These are phyloP conservation scores for Propithecus perrieri DNA, from an alignment of 2,797 vertebrate genomes.

Conservation along the genomic window DNA sequence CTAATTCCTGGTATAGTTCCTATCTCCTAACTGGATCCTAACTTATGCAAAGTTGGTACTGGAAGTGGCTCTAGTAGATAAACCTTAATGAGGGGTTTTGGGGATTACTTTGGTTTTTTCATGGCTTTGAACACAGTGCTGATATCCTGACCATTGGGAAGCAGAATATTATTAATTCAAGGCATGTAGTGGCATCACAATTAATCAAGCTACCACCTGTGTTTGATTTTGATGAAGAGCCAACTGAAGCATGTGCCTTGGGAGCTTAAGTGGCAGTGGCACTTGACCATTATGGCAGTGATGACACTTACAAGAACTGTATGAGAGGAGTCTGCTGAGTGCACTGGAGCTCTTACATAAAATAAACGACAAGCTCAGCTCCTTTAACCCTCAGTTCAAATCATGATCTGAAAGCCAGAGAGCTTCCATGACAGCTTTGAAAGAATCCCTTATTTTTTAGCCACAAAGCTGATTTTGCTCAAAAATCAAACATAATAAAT, in stretches of 20 bases:
- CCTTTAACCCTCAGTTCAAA: neutral
- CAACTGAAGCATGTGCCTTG: neutral
- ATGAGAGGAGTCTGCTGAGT: neutral
- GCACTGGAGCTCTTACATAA: neutral
- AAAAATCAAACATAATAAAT: neutral
- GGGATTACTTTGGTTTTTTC: neutral
- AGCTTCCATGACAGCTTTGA: neutral
- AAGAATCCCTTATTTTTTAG: neutral
- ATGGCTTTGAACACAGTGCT: neutral
- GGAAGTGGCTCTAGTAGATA: neutral
- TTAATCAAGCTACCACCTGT: constrained; percentile 39
- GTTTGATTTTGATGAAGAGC: constrained; percentile 28
- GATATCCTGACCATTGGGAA: neutral
- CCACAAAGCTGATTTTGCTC: neutral
- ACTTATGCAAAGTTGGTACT: neutral
- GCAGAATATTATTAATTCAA: neutral
- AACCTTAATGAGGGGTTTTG: neutral
- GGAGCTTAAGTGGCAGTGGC: neutral
- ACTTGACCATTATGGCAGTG: neutral
- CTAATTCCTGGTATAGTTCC: neutral
- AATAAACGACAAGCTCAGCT: neutral
- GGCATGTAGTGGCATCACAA: neutral
- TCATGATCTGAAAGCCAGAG: constrained; percentile 23
- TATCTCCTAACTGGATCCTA: neutral
- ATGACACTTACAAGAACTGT: neutral